Evolutionary conservation across 2,888 invertebrate genomes (phyloP).

Genomic region (Odontothrips loti): DNA sequence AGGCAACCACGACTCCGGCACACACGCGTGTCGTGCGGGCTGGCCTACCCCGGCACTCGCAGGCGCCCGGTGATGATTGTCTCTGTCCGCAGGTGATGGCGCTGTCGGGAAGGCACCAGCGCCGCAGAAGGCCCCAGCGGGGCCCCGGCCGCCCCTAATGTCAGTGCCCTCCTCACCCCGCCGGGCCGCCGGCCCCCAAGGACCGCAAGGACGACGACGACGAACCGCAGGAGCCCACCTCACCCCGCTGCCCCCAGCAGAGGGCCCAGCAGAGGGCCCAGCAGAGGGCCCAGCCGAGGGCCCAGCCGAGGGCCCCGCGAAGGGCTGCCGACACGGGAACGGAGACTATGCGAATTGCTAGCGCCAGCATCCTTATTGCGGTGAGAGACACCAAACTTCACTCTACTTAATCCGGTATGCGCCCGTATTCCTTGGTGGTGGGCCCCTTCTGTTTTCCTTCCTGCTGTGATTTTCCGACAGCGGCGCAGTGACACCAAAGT

Average conservation of each 20-base stretch:
- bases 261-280: neutral
- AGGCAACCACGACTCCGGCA: no score
- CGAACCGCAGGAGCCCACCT: neutral
- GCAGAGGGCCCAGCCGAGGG: neutral
- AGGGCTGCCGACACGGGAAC: conserved; percentile 14
- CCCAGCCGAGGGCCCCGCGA: neutral
- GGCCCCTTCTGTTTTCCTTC: no score
- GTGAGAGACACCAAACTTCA: neutral
- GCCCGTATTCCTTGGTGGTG: no score
- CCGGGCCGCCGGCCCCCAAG: neutral
- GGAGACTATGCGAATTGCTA: conserved; percentile 24
- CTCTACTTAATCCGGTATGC: no score
- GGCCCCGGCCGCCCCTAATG: neutral
- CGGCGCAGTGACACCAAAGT: no score
- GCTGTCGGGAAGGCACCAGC: neutral
- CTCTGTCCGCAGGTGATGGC: neutral
- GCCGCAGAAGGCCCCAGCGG: neutral
- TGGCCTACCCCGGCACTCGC: no score
- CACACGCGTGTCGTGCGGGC: no score
- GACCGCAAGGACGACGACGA: no score
- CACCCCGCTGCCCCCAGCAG: neutral
- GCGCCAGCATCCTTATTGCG: conserved; percentile 24
- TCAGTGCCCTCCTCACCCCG: neutral
- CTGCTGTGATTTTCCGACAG: no score
- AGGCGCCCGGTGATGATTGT: no score